These are phyloP conservation scores for Gymnarchus niloticus DNA, from an alignment of 2,113 vertebrate species.

Conservation along the genomic window DNA sequence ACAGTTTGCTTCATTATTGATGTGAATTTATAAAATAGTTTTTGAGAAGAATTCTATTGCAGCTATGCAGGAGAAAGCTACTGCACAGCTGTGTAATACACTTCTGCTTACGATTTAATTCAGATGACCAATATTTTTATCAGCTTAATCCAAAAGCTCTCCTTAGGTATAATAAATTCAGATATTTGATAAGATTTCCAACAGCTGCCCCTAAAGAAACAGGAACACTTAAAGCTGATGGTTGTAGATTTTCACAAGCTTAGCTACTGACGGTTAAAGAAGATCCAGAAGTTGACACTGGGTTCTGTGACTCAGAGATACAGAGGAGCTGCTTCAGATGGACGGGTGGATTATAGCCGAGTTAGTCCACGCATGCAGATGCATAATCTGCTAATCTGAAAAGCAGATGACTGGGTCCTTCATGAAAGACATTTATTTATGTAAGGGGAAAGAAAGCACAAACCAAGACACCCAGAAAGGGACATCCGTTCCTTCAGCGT, in stretches of 20 bases:
- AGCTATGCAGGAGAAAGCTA: neutral
- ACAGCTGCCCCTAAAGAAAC: neutral
- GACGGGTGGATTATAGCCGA: slow-evolving; percentile 16
- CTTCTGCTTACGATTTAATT: neutral
- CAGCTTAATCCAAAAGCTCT: neutral
- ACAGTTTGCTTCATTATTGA: neutral
- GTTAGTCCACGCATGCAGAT: slow-evolving; percentile 15
- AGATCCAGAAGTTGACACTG: neutral
- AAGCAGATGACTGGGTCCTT: slow-evolving; percentile 44
- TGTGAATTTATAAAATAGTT: neutral
- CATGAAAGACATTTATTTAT: slow-evolving; percentile 26
- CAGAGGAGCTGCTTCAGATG: neutral
- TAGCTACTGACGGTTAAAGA: neutral
- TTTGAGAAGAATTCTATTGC: neutral
- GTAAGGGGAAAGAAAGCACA: slow-evolving; percentile 19
- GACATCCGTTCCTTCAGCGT: too few species aligned
- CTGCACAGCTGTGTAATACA: neutral
- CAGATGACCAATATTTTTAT: neutral
- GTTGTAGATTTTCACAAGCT: neutral
- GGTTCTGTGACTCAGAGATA: slow-evolving; percentile 6
- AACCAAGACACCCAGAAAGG: neutral
- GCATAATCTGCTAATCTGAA: slow-evolving; percentile 50
- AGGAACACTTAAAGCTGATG: too few species aligned
- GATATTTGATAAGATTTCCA: neutral
- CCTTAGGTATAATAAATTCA: neutral